phyloP scores from a whole-genome alignment of 2,113 vertebrate genomes.

The Dicentrarchus labrax region DNA sequence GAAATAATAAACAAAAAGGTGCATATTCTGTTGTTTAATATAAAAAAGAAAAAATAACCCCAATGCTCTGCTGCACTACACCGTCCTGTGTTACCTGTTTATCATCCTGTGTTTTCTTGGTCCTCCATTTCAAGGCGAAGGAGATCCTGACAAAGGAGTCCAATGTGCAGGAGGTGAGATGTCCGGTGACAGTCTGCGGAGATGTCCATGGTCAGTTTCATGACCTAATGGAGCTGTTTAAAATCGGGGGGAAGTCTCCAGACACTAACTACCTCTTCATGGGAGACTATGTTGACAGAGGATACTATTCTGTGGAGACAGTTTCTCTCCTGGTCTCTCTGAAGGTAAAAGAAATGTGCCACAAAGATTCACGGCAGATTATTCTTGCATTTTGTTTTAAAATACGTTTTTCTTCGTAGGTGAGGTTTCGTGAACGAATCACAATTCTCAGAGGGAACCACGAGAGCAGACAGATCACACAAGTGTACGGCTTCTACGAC shows the following conservation, averaged over 20 bases:
- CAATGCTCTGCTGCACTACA: not conserved
- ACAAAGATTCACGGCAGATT: not conserved
- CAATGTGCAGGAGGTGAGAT: conserved; percentile 97
- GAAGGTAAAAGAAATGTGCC: conserved; percentile 89
- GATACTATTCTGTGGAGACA: conserved; percentile 95
- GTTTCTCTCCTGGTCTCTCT: conserved; percentile 96
- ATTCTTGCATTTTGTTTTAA: not conserved
- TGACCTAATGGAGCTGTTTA: conserved; percentile 87
- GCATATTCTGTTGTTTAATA: not conserved
- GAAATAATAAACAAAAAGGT: not conserved
- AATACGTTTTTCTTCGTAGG: conserved; percentile 78
- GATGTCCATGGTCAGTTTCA: conserved; percentile 87
- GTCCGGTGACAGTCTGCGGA: conserved; percentile 94
- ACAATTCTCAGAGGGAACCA: conserved; percentile 98
- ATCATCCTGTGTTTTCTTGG: not conserved
- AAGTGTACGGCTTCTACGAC: conserved; percentile 99
- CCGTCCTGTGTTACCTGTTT: not conserved
- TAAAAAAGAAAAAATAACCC: too few relatives aligned
- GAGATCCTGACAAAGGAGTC: conserved; percentile 98
- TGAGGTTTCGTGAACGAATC: conserved; percentile 97
- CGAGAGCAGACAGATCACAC: conserved; percentile 99
- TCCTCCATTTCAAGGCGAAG: conserved; percentile 88
- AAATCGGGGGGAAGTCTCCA: conserved; percentile 93
- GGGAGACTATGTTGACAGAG: conserved; percentile 86
- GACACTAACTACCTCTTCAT: conserved; percentile 99